Percentiles rank a stretch among this genome's conserved stretches.
Evolutionary conservation across 2,113 vertebrate genomes (phyloP).

Genomic region (Heterocephalus glaber): DNA sequence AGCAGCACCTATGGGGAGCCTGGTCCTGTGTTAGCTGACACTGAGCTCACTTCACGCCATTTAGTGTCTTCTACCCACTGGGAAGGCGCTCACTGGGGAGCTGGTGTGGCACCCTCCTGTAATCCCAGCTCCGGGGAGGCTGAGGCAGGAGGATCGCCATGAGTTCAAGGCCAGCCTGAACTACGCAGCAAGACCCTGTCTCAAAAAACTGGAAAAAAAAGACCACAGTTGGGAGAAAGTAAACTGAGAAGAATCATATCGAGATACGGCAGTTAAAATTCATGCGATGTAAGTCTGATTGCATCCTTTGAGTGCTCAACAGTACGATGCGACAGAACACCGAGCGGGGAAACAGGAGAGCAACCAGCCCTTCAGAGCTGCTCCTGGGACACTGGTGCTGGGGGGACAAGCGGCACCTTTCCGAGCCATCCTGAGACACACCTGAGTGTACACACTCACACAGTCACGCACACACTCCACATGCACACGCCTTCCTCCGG

Average conservation of each 20-base stretch:
- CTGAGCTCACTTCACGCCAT: slow-evolving; percentile 61
- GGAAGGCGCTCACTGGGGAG: slow-evolving; percentile 43
- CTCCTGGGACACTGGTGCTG: slow-evolving; percentile 46
- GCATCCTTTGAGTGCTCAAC: slow-evolving; percentile 83
- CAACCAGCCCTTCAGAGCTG: slow-evolving; percentile 75
- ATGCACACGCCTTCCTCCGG: slow-evolving; percentile 74
- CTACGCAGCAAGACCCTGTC: background rate
- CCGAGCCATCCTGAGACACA: slow-evolving; percentile 52
- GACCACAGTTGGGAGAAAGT: slow-evolving; percentile 82
- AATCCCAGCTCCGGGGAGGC: background rate
- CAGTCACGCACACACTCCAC: background rate
- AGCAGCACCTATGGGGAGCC: slow-evolving; percentile 48
- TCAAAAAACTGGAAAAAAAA: background rate
- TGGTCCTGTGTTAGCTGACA: slow-evolving; percentile 63
- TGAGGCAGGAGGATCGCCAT: background rate
- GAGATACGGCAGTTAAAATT: slow-evolving; percentile 85
- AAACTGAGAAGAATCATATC: slow-evolving; percentile 86
- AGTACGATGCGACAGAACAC: slow-evolving; percentile 84
- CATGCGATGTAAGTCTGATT: slow-evolving; percentile 83
- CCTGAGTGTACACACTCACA: background rate
- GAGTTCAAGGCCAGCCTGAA: background rate
- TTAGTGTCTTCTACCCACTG: slow-evolving; percentile 73
- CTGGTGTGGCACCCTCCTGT: fast-evolving
- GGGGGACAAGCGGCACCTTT: slow-evolving; percentile 72
- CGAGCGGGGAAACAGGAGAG: slow-evolving; percentile 83